phyloP scores from a whole-genome alignment of 2,888 invertebrate genomes.

The Rhamnusium bicolor region DNA sequence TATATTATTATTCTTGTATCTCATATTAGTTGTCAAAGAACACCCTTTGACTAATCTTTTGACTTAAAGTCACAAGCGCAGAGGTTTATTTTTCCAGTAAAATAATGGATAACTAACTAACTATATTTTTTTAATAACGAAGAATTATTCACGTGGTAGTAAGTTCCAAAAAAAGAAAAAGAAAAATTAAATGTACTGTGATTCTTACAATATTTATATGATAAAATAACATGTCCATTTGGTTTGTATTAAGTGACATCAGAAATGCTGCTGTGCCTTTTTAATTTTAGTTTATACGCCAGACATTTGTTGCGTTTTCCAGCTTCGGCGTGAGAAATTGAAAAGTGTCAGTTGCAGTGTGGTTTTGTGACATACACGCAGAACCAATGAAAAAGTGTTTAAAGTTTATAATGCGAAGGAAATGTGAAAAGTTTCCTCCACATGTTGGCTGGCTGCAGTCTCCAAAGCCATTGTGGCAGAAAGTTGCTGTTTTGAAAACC shows the following conservation, averaged over 20 bases:
- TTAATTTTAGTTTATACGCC: not conserved
- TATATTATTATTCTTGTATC: too few relatives aligned
- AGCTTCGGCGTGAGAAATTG: constrained; percentile 32
- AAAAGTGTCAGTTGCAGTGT: constrained; percentile 43
- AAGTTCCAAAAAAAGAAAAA: too few relatives aligned
- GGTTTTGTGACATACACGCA: constrained; percentile 47
- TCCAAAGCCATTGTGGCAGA: constrained; percentile 7
- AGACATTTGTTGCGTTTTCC: constrained; percentile 25
- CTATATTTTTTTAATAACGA: too few relatives aligned
- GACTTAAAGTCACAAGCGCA: too few relatives aligned
- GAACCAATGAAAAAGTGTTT: constrained; percentile 59
- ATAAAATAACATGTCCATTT: not conserved
- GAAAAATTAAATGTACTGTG: too few relatives aligned
- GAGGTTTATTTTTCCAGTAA: too few relatives aligned
- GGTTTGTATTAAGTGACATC: not conserved
- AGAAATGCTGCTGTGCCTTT: not conserved
- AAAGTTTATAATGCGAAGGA: constrained; percentile 56
- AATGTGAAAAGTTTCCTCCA: constrained; percentile 28
- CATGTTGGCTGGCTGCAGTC: constrained; percentile 5
- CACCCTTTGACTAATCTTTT: too few relatives aligned
- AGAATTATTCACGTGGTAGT: too few relatives aligned
- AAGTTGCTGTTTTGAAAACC: constrained; percentile 19
- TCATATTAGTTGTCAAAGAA: too few relatives aligned
- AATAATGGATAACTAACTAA: too few relatives aligned
- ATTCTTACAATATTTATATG: too few relatives aligned